Evolutionary conservation across 2,113 vertebrate species (phyloP), one percentile per base, ranked within the genome.

Genomic region (Trematomus loennbergii): DNA sequence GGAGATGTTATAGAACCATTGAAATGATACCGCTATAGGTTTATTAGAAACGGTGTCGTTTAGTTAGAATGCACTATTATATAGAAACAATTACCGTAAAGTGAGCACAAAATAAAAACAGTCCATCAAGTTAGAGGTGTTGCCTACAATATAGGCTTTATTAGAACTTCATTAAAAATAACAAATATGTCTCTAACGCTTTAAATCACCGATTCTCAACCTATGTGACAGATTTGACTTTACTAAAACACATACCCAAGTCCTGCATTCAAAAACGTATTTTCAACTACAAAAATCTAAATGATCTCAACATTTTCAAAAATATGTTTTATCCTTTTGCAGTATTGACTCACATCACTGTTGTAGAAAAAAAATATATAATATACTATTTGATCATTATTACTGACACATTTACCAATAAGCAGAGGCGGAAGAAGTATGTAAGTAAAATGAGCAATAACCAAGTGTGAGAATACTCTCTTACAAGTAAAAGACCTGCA

Each of bases 1-100:
- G 73, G 66, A 81, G 63, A 50, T 75, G 59, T 67, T 1, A 43
- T 0, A 65, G 53, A 78, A 59, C 4, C 29, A 29, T 29, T 29
- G 3, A 64, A 46, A 49, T 10, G 9, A 25, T 1, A 15, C 3
- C 10, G 12, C 61, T 2, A 54, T 67, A 5, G 33, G 68, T 52
- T 79, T 72, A 67, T 33, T 17, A 68, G 36, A 75, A 73, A 57
- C 18, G 3, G 5, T 55, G 36, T 22, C 11, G n/a, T 57, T 2
- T 57, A 7, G 11, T 3, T 48, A 48, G 46, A 48, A 13, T 7
- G 13, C n/a, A n/a, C 36, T 40, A 2, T 9, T 20, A 25, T 12
- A 36, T 0, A 67, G 74, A 58, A 9, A 50, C 11, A 2, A 20
- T 22, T 45, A 9, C 69, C 12, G 1, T 4, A 36, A 8, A 10